Evolutionary conservation across 2,113 vertebrate genomes (phyloP).

Genomic region (Ginglymostoma cirratum): DNA sequence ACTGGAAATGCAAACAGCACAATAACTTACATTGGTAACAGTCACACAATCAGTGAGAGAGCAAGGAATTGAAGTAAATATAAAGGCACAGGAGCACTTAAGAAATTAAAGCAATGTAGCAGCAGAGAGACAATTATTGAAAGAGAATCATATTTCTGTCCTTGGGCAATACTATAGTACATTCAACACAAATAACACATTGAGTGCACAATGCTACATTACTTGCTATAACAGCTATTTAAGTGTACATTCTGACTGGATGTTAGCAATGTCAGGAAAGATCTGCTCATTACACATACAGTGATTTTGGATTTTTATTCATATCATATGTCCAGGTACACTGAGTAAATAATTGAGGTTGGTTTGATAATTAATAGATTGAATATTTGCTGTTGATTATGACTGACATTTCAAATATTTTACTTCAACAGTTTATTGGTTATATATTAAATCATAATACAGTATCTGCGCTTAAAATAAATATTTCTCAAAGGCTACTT

Average conservation of each 20-base stretch:
- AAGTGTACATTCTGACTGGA: not conserved
- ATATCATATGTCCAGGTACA: not conserved
- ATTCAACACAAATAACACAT: not conserved
- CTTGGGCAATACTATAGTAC: not conserved
- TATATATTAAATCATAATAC: not conserved
- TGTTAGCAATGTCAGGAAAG: not conserved
- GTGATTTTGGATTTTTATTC: not conserved
- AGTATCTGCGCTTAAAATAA: not conserved
- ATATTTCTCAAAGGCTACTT: not conserved
- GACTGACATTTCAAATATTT: not conserved
- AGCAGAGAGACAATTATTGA: not conserved
- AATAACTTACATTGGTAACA: not conserved
- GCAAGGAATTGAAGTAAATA: not conserved
- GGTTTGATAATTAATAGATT: not conserved
- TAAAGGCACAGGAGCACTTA: not conserved
- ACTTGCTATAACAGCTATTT: slow-evolving; percentile 20
- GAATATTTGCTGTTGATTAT: not conserved
- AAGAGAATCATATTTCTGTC: not conserved
- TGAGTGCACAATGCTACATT: not conserved
- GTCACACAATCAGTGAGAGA: not conserved
- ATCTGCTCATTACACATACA: not conserved
- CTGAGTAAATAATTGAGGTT: not conserved
- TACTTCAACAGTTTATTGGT: not conserved
- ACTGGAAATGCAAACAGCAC: not conserved
- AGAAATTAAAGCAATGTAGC: not conserved